A percentile compares a stretch with the other conserved stretches of the same genome.
phyloP scores from a whole-genome alignment of 2,888 invertebrate species.

The Caenorhabditis imperialis region DNA sequence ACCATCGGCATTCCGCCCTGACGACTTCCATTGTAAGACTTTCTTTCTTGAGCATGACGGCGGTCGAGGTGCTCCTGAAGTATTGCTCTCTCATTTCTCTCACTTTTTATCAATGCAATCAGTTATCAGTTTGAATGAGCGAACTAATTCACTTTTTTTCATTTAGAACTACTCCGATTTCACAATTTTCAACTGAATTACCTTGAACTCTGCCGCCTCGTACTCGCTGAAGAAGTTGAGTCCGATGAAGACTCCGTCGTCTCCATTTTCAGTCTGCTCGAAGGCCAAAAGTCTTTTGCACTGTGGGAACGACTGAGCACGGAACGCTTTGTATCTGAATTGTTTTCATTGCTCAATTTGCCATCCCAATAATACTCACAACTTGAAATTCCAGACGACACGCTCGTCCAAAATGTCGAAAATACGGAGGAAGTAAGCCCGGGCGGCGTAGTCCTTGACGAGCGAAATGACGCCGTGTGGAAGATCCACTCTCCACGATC shows the following conservation, averaged over 20 bases:
- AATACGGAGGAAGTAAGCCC: conserved; percentile 67
- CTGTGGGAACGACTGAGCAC: conserved; percentile 58
- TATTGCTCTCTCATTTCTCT: too few species aligned
- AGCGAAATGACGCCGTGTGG: conserved; percentile 66
- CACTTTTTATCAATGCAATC: too few species aligned
- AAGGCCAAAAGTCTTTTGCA: conserved; percentile 66
- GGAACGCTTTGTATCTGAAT: conserved; percentile 66
- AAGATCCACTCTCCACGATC: conserved; percentile 60
- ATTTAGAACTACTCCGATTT: not conserved
- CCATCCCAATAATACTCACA: conserved; percentile 55
- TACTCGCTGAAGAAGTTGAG: conserved; percentile 48
- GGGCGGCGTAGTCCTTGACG: conserved; percentile 68
- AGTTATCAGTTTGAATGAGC: too few species aligned
- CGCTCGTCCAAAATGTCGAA: conserved; percentile 67
- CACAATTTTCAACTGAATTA: conserved; percentile 2
- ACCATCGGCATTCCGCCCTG: conserved; percentile 32
- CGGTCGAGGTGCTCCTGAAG: conserved; percentile 54
- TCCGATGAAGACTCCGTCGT: conserved; percentile 45
- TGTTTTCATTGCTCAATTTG: conserved; percentile 1
- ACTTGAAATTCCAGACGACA: conserved; percentile 65
- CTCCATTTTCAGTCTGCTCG: conserved; percentile 43
- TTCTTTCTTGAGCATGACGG: conserved; percentile 53
- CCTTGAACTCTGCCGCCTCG: conserved; percentile 54
- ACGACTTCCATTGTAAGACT: conserved; percentile 24
- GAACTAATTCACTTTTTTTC: not conserved